Conservation (phyloP, 1,140 invertebrate genomes). For the Melanaphis sacchari region DNA sequence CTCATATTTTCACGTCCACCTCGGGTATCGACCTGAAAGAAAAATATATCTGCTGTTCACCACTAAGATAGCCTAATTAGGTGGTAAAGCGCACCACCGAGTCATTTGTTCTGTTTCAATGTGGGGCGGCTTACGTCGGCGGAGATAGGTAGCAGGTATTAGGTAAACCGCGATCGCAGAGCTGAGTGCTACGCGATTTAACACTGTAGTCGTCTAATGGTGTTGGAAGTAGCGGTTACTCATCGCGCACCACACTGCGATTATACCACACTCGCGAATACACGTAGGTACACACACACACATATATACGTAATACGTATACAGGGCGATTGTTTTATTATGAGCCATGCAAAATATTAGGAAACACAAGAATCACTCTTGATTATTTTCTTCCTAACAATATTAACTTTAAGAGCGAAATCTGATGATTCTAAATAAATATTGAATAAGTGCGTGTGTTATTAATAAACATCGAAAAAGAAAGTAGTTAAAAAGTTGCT, state of each 20-base stretch:
- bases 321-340: neutral
- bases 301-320: neutral
- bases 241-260: neutral
- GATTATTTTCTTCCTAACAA: neutral
- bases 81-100: neutral
- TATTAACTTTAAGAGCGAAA: neutral
- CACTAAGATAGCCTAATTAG: neutral
- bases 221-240: neutral
- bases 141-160: neutral
- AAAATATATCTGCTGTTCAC: neutral
- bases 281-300: neutral
- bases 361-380: neutral
- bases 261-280: neutral
- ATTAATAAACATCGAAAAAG: no score
- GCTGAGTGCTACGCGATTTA: neutral
- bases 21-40: neutral
- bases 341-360: neutral
- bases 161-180: neutral
- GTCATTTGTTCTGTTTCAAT: neutral
- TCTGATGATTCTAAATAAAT: neutral
- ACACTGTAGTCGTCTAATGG: neutral
- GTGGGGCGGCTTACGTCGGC: neutral
- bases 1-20: neutral
- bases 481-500: no score
- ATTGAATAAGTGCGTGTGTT: neutral